These are phyloP conservation scores for Globia sparganii DNA, from an alignment of 2,888 invertebrate species.

Conservation along the genomic window DNA sequence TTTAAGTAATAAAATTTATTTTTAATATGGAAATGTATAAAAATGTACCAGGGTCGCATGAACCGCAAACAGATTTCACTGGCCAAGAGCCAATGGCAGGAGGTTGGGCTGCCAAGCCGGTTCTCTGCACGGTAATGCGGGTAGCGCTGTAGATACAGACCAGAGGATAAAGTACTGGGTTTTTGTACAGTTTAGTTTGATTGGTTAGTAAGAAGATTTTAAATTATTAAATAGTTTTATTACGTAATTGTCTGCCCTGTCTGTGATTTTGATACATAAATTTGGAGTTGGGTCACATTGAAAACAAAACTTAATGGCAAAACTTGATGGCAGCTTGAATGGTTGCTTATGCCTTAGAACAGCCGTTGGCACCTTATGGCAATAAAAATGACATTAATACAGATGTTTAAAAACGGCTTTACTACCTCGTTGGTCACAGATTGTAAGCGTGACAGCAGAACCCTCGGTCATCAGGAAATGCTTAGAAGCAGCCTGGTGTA, in stretches of 20 bases:
- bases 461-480: not conserved
- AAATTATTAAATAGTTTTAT: constrained; percentile 17
- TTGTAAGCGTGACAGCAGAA: not conserved
- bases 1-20: constrained; percentile 66
- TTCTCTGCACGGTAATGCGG: constrained; percentile 72
- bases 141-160: constrained; percentile 66
- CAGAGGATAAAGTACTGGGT: constrained; percentile 61
- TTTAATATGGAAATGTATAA: constrained; percentile 68
- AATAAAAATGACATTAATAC: not conserved
- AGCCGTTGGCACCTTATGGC: not conserved
- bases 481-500: not conserved
- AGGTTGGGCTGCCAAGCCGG: constrained; percentile 71
- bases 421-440: not conserved
- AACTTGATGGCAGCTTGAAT: not conserved
- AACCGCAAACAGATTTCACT: constrained; percentile 63
- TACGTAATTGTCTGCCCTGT: not conserved
- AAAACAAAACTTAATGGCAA: too few species aligned
- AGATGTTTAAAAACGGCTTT: not conserved
- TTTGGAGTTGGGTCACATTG: not conserved
- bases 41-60: constrained; percentile 66
- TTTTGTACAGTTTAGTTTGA: constrained; percentile 52
- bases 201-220: constrained; percentile 15
- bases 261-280: not conserved
- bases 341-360: not conserved
- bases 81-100: constrained; percentile 62